A percentile compares a stretch with the other conserved stretches of the same genome.
Conservation (phyloP, 1,140 invertebrate genomes). For the Ostrea edulis region DNA sequence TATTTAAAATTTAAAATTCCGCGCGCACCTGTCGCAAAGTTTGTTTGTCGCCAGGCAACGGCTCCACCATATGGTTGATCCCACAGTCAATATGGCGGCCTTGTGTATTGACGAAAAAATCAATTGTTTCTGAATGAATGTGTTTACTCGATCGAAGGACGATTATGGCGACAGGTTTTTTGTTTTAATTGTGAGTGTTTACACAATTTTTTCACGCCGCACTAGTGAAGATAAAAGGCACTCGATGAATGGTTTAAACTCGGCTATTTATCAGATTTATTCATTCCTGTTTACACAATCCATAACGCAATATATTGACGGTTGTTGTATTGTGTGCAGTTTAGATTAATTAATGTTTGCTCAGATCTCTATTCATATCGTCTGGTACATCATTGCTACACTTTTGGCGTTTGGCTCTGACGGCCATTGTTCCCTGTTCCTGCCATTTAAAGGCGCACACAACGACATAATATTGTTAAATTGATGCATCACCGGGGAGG, state of each 20-base stretch:
- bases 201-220: neutral
- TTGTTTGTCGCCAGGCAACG: neutral
- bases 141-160: conserved; percentile 31
- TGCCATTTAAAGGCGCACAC: neutral
- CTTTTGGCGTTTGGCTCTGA: neutral
- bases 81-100: conserved; percentile 17
- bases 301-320: neutral
- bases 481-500: neutral
- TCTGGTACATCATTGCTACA: neutral
- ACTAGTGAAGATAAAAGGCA: neutral
- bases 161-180: conserved; percentile 23
- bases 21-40: conserved; percentile 20
- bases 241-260: neutral
- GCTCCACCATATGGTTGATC: neutral
- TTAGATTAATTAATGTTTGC: conserved; percentile 27
- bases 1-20: conserved; percentile 13
- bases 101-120: conserved; percentile 35
- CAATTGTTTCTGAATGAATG: conserved; percentile 9
- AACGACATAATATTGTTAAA: neutral
- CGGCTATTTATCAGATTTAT: neutral
- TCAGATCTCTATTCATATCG: conserved; percentile 16
- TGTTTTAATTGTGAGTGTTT: conserved; percentile 39
- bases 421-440: neutral
- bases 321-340: neutral
- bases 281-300: neutral